These are phyloP conservation scores for Chaenocephalus aceratus DNA, from an alignment of 2,113 vertebrate genomes.

Conservation along the genomic window DNA sequence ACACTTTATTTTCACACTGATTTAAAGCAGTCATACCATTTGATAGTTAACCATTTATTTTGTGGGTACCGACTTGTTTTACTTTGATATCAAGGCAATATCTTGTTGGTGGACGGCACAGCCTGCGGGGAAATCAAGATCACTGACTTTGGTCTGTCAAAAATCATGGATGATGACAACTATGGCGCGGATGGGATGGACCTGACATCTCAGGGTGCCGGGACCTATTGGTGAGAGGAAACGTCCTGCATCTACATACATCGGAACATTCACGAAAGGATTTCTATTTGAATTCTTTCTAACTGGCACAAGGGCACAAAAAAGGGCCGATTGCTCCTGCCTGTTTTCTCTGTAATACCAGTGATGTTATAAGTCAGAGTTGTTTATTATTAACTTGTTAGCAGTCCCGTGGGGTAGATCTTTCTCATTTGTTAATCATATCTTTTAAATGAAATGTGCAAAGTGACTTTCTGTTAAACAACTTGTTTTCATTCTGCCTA, in stretches of 20 bases:
- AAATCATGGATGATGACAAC: slow-evolving; percentile 99
- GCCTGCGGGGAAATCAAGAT: slow-evolving; percentile 99
- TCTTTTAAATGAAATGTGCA: neutral
- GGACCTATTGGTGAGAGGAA: slow-evolving; percentile 94
- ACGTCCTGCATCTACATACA: neutral
- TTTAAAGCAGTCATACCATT: neutral
- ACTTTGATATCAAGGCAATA: slow-evolving; percentile 88
- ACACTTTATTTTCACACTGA: too few species aligned
- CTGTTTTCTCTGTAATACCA: too few species aligned
- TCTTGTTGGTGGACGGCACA: slow-evolving; percentile 97
- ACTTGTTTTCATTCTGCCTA: slow-evolving; percentile 50
- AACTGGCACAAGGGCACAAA: too few species aligned
- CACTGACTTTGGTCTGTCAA: slow-evolving; percentile 98
- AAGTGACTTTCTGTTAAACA: neutral
- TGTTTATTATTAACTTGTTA: neutral
- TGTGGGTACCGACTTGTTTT: slow-evolving; percentile 9
- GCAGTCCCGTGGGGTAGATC: neutral
- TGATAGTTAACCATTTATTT: neutral
- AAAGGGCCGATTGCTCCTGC: too few species aligned
- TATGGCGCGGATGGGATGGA: slow-evolving; percentile 99
- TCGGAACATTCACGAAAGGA: too few species aligned
- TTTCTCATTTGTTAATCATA: neutral
- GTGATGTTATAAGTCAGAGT: too few species aligned
- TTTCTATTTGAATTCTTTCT: too few species aligned
- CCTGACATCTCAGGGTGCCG: slow-evolving; percentile 97